Evolutionary conservation across 2,797 vertebrate genomes (phyloP).

Genomic region (Catostomus latipinnis): DNA sequence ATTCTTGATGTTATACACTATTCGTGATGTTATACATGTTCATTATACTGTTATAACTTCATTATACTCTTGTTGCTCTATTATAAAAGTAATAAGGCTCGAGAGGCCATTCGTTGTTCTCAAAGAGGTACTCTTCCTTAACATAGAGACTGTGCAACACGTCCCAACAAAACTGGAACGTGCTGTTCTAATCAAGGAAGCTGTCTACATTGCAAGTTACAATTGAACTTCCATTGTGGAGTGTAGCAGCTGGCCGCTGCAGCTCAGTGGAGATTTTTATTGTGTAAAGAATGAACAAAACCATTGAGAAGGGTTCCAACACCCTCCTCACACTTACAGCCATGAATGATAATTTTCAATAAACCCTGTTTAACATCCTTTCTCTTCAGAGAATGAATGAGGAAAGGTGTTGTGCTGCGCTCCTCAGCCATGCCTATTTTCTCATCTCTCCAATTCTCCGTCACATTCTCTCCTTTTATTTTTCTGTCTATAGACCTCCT

Average conservation of each 20-base stretch:
- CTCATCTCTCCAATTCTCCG: not conserved
- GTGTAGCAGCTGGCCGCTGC: conserved; percentile 19
- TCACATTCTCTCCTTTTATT: not conserved
- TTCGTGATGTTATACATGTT: too few species aligned
- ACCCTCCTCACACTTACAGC: conserved; percentile 35
- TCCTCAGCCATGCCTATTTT: not conserved
- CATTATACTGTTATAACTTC: too few species aligned
- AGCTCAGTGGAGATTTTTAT: conserved; percentile 16
- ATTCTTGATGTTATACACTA: too few species aligned
- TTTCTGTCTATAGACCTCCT: not conserved
- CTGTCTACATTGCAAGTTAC: too few species aligned
- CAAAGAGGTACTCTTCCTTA: too few species aligned
- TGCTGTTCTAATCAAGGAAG: too few species aligned
- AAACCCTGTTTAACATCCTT: conserved; percentile 64
- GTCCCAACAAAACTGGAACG: too few species aligned
- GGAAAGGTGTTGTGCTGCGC: conserved; percentile 46
- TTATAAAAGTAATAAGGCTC: too few species aligned
- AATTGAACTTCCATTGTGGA: too few species aligned
- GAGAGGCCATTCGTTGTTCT: not conserved
- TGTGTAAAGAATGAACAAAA: conserved; percentile 37
- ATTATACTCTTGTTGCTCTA: too few species aligned
- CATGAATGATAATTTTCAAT: conserved; percentile 75
- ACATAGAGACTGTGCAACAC: too few species aligned
- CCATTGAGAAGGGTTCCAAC: conserved; percentile 22
- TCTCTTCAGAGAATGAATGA: conserved; percentile 50